Percentiles rank a stretch among this genome's conserved stretches.
These are phyloP conservation scores for Notodonta dromedarius DNA, from an alignment of 2,888 invertebrate species.

Conservation along the genomic window DNA sequence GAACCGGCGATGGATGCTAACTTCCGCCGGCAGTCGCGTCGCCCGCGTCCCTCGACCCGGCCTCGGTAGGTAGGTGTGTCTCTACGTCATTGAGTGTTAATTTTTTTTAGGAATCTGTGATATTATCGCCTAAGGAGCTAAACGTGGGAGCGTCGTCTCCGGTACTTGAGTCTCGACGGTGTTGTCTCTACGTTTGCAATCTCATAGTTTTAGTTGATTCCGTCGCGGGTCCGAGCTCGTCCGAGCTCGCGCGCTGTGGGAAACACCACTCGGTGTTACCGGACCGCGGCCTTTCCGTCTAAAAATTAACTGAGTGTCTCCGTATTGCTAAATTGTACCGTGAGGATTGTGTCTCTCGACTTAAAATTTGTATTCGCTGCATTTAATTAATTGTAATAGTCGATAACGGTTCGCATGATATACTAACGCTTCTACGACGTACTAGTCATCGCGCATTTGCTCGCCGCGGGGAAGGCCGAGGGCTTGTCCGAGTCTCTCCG, in stretches of 20 bases:
- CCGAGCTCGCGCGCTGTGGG: not conserved
- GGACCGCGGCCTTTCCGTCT: too few species aligned
- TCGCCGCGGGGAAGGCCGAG: slow-evolving; percentile 18
- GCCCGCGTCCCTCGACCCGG: slow-evolving; percentile 13
- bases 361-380: slow-evolving; percentile 49
- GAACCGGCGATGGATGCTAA: slow-evolving; percentile 5
- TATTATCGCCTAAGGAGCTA: slow-evolving; percentile 79
- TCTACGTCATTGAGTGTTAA: slow-evolving; percentile 46
- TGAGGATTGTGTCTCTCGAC: slow-evolving; percentile 38
- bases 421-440: slow-evolving; percentile 53
- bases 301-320: slow-evolving; percentile 24
- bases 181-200: slow-evolving; percentile 48
- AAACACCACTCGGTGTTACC: too few species aligned
- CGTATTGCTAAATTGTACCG: slow-evolving; percentile 20
- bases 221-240: too few species aligned
- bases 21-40: slow-evolving; percentile 7
- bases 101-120: slow-evolving; percentile 78
- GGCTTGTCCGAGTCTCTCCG: slow-evolving; percentile 12
- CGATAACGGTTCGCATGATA: slow-evolving; percentile 47
- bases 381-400: slow-evolving; percentile 59
- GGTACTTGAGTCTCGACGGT: slow-evolving; percentile 34
- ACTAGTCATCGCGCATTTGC: slow-evolving; percentile 54
- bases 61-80: slow-evolving; percentile 29
- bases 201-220: slow-evolving; percentile 56
- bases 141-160: slow-evolving; percentile 39